Evolutionary conservation across 2,797 vertebrate genomes (phyloP).

Genomic region (Cheirogaleus major): DNA sequence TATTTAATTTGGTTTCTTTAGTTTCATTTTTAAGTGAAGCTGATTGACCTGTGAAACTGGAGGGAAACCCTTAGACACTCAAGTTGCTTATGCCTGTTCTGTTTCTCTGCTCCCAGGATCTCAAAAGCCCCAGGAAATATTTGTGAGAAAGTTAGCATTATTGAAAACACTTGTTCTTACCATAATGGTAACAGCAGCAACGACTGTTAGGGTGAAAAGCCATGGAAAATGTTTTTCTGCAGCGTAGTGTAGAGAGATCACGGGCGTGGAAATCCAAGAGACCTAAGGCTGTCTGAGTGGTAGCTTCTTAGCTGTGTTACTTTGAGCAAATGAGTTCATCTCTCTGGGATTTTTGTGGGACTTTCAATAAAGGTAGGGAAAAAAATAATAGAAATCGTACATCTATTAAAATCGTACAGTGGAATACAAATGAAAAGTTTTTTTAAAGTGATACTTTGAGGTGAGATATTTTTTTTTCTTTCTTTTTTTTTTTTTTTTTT

Average conservation of each 20-base stretch:
- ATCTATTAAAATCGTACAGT: neutral
- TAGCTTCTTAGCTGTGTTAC: neutral
- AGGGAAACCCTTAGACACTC: neutral
- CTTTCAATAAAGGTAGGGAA: neutral
- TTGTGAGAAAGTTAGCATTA: neutral
- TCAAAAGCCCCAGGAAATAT: neutral
- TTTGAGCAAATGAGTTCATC: neutral
- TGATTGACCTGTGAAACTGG: conserved; percentile 43
- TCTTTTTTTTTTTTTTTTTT: neutral
- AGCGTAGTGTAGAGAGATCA: neutral
- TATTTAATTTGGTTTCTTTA: conserved; percentile 61
- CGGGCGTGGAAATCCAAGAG: neutral
- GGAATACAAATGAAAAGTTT: neutral
- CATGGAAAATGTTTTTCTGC: neutral
- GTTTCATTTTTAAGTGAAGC: conserved; percentile 62
- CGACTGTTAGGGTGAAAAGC: neutral
- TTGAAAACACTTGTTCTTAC: neutral
- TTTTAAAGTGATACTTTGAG: neutral
- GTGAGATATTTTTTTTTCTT: no score
- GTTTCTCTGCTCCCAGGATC: neutral
- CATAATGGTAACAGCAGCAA: neutral
- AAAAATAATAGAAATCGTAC: neutral
- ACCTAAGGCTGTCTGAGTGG: neutral
- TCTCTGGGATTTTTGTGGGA: neutral
- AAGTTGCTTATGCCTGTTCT: neutral